Evolutionary conservation across 2,888 invertebrate species (phyloP).

Genomic region (Rutpela maculata): DNA sequence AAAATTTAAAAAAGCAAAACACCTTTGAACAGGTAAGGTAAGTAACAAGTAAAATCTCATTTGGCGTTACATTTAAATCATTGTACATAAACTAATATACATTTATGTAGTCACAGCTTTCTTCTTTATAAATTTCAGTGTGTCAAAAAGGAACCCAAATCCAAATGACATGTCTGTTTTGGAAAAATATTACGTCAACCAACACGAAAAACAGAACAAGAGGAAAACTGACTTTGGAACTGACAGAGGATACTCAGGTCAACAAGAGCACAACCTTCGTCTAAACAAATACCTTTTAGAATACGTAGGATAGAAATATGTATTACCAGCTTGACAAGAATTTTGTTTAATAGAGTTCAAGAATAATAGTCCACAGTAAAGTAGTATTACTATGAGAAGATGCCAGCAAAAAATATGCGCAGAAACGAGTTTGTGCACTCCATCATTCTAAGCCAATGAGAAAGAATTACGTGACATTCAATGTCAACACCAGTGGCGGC

Average conservation of each 20-base stretch:
- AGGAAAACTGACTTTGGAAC: slow-evolving; percentile 55
- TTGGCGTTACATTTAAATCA: neutral
- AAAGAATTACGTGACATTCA: no score
- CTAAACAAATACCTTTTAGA: slow-evolving; percentile 43
- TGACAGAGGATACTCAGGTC: slow-evolving; percentile 54
- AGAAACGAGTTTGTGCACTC: no score
- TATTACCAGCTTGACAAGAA: neutral
- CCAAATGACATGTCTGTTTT: slow-evolving; percentile 7
- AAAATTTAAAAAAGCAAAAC: neutral
- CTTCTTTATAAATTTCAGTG: slow-evolving; percentile 9
- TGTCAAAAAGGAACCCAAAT: slow-evolving; percentile 21
- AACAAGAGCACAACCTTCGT: slow-evolving; percentile 50
- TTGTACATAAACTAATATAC: neutral
- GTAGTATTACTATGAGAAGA: no score
- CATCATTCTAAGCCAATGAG: no score
- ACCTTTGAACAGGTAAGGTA: neutral
- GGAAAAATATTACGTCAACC: slow-evolving; percentile 38
- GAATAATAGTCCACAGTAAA: no score
- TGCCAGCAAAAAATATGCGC: no score
- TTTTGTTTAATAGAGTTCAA: neutral
- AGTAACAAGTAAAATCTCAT: neutral
- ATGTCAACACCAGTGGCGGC: no score
- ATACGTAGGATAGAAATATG: slow-evolving; percentile 29
- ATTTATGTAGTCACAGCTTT: neutral
- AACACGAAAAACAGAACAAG: slow-evolving; percentile 44